Evolutionary conservation across 2,113 vertebrate genomes (phyloP).

Genomic region (Telmatochromis brachygnathus): DNA sequence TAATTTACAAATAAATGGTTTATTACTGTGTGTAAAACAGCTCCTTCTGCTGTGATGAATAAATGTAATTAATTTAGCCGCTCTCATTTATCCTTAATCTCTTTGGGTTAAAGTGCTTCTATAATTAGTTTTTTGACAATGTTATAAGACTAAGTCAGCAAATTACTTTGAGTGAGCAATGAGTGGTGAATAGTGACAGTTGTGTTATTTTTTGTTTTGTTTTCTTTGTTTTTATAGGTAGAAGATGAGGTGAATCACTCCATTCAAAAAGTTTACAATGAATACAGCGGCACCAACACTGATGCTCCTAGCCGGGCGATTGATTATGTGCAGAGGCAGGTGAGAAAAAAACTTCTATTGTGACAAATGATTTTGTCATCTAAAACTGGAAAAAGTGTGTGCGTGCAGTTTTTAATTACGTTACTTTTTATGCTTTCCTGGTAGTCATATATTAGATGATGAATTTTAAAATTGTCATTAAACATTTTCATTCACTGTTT

Average conservation of each 20-base stretch:
- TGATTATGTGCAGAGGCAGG: conserved; percentile 97
- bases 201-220: not conserved
- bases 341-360: conserved; percentile 47
- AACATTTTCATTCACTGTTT: not conserved
- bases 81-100: not conserved
- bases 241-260: conserved; percentile 90
- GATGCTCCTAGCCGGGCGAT: conserved; percentile 95
- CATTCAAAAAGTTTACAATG: conserved; percentile 89
- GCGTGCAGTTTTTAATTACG: not conserved
- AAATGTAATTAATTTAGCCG: not conserved
- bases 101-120: not conserved
- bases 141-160: not conserved
- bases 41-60: not conserved
- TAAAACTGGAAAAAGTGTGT: not conserved
- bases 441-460: not conserved
- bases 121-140: not conserved
- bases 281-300: conserved; percentile 88
- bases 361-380: not conserved
- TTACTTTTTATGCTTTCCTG: not conserved
- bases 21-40: not conserved
- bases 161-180: not conserved
- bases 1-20: not conserved
- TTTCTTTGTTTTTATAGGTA: conserved; percentile 70
- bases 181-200: not conserved
- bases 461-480: not conserved